Evolutionary conservation across 1,140 invertebrate genomes (phyloP).

Genomic region (Riptortus pedestris): DNA sequence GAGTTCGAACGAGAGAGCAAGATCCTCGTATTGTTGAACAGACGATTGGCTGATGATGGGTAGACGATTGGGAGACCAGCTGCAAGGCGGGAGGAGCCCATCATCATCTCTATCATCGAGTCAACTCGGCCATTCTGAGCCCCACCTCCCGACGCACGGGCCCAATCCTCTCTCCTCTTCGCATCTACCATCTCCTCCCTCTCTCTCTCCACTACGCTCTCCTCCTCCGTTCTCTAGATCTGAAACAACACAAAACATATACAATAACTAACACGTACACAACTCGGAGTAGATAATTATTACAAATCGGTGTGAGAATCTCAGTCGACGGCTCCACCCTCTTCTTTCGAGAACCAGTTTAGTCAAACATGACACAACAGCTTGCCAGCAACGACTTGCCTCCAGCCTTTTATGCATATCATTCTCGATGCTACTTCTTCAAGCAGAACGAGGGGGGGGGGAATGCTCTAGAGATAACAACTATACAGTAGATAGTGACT

Average conservation of each 20-base stretch:
- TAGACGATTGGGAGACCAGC: slow-evolving; percentile 46
- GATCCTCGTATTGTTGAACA: slow-evolving; percentile 64
- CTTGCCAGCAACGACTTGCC: too few relatives aligned
- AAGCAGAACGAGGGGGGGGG: too few relatives aligned
- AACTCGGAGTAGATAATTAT: too few relatives aligned
- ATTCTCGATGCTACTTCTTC: too few relatives aligned
- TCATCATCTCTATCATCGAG: slow-evolving; percentile 44
- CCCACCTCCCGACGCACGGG: slow-evolving; percentile 60
- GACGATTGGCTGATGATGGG: slow-evolving; percentile 44
- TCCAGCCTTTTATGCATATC: too few relatives aligned
- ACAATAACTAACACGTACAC: too few relatives aligned
- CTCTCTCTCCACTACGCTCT: background rate
- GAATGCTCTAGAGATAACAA: too few relatives aligned
- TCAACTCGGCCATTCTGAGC: slow-evolving; percentile 86
- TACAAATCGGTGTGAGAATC: too few relatives aligned
- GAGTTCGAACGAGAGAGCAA: slow-evolving; percentile 62
- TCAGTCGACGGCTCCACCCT: too few relatives aligned
- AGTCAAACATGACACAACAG: too few relatives aligned
- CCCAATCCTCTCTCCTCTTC: background rate
- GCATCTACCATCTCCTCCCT: slow-evolving; percentile 1
- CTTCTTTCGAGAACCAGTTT: too few relatives aligned
- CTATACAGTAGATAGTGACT: too few relatives aligned
- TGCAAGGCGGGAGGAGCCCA: slow-evolving; percentile 47
- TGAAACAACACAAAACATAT: slow-evolving; percentile 9
- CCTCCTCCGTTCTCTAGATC: background rate